Conservation (phyloP, 2,888 invertebrate species). For the Hypselothyrea guttata region DNA sequence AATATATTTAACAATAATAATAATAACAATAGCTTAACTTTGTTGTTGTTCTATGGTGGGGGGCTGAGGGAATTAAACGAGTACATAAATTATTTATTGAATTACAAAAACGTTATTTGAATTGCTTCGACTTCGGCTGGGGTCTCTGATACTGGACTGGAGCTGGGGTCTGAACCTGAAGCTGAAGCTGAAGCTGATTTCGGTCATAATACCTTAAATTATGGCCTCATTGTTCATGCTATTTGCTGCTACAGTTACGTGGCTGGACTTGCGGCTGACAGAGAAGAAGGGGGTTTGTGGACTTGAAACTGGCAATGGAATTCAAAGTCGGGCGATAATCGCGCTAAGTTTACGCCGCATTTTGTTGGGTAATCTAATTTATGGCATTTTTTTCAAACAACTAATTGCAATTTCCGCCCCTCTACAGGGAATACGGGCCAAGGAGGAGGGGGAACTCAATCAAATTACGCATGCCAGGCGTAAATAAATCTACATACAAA, state of each 20-base stretch:
- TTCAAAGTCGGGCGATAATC: constrained; percentile 58
- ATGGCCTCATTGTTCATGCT: constrained; percentile 67
- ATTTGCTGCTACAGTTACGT: constrained; percentile 37
- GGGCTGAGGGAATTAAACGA: constrained; percentile 39
- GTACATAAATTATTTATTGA: constrained; percentile 73
- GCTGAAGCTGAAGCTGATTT: constrained; percentile 40
- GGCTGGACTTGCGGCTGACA: background rate
- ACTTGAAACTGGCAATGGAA: constrained; percentile 27
- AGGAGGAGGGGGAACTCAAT: constrained; percentile 32
- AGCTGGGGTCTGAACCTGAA: constrained; percentile 3
- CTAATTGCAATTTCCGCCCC: constrained; percentile 72
- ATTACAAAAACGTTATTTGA: constrained; percentile 63
- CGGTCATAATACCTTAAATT: constrained; percentile 69
- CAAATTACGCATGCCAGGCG: constrained; percentile 69
- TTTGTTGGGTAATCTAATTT: constrained; percentile 70
- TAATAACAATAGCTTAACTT: constrained; percentile 33
- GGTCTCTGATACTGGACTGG: constrained; percentile 1
- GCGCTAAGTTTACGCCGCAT: constrained; percentile 53
- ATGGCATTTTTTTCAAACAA: constrained; percentile 68
- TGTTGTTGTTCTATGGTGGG: background rate
- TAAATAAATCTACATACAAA: constrained; percentile 59
- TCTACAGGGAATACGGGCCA: background rate
- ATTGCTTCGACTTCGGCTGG: constrained; percentile 32
- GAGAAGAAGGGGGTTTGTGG: background rate
- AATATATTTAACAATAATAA: constrained; percentile 41